These are phyloP conservation scores for Zosterops lateralis DNA, from an alignment of 2,113 vertebrate genomes.

Conservation along the genomic window DNA sequence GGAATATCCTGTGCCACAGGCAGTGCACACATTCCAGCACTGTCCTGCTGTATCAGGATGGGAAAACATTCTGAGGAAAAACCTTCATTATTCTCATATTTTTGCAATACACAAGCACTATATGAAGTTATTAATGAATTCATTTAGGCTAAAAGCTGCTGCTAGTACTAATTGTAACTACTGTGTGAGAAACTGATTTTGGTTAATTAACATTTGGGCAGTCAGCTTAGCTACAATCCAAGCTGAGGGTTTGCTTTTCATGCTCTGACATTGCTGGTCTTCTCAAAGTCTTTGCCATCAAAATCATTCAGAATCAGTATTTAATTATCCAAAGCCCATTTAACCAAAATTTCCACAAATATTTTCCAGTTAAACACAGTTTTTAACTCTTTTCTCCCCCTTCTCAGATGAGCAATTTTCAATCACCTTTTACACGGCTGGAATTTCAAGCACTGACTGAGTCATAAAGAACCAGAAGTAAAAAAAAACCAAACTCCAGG, in stretches of 20 bases:
- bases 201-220: neutral
- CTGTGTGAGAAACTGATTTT: neutral
- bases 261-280: neutral
- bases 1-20: fast-evolving
- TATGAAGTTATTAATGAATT: neutral
- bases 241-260: neutral
- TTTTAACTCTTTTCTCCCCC: fast-evolving
- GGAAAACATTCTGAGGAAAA: neutral
- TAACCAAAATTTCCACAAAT: neutral
- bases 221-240: neutral
- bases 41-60: neutral
- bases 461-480: neutral
- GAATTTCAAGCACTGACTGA: neutral
- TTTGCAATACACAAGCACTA: neutral
- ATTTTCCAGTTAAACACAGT: neutral
- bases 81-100: neutral
- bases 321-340: neutral
- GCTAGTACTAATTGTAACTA: neutral
- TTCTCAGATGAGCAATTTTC: neutral
- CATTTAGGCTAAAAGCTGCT: neutral
- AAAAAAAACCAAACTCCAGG: neutral
- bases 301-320: neutral
- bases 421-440: neutral
- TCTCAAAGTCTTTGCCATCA: neutral
- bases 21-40: fast-evolving